phyloP scores from a whole-genome alignment of 2,888 invertebrate genomes.

The Strigamia crassipes region DNA sequence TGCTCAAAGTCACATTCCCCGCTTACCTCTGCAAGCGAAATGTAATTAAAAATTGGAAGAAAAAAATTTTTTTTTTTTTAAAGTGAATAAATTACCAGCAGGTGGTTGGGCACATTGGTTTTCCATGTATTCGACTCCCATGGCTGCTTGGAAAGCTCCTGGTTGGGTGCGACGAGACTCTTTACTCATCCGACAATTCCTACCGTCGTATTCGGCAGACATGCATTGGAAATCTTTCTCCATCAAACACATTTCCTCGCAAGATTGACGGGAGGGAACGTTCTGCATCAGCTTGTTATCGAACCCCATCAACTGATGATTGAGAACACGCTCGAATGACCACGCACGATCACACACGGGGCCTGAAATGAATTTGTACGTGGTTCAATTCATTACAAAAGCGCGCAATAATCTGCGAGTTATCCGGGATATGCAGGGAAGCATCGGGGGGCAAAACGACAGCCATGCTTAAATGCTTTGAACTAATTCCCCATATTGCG shows the following conservation, averaged over 20 bases:
- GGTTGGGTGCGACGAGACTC: slow-evolving; percentile 76
- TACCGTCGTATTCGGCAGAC: slow-evolving; percentile 65
- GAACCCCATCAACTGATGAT: slow-evolving; percentile 73
- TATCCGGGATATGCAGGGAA: not conserved
- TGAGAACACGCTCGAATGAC: slow-evolving; percentile 76
- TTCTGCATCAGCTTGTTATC: slow-evolving; percentile 67
- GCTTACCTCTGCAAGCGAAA: slow-evolving; percentile 49
- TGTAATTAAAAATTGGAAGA: not conserved
- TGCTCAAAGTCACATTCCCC: slow-evolving; percentile 53
- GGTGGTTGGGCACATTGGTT: slow-evolving; percentile 68
- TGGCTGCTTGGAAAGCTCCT: slow-evolving; percentile 69
- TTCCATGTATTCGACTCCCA: slow-evolving; percentile 77
- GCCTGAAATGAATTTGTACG: slow-evolving; percentile 46
- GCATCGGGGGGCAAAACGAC: too few species aligned
- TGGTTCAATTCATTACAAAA: too few species aligned
- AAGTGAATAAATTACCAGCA: not conserved
- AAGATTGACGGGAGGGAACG: slow-evolving; percentile 69
- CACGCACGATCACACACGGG: slow-evolving; percentile 66
- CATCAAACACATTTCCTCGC: slow-evolving; percentile 68
- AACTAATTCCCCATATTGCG: too few species aligned
- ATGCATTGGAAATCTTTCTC: slow-evolving; percentile 64
- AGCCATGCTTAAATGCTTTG: too few species aligned
- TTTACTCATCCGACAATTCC: slow-evolving; percentile 69
- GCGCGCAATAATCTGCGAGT: too few species aligned
- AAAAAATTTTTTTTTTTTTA: not conserved